phyloP scores from a whole-genome alignment of 53 echinoderm and acorn worm species.

The Antedon mediterranea region DNA sequence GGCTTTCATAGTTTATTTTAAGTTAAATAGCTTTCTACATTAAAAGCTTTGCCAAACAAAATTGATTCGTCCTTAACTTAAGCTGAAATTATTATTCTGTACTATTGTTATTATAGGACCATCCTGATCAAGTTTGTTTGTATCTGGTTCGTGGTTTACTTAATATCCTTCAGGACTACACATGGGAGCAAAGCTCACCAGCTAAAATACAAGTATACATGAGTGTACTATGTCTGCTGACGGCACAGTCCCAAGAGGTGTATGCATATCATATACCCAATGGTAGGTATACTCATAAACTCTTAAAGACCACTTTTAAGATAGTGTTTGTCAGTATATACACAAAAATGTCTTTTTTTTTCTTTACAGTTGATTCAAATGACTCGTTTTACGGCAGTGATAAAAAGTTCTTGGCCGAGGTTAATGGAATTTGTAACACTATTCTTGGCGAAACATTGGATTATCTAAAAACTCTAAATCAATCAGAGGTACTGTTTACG shows the following conservation, averaged over 20 bases:
- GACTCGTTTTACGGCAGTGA: constrained; percentile 86
- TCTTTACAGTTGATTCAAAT: constrained; percentile 79
- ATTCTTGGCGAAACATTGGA: constrained; percentile 63
- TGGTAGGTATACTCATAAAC: constrained; percentile 25
- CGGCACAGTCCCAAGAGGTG: constrained; percentile 65
- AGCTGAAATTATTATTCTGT: not conserved
- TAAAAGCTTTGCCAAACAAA: too few species aligned
- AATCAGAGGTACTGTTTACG: constrained; percentile 52
- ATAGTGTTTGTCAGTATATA: not conserved
- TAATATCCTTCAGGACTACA: constrained; percentile 84
- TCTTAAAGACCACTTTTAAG: too few species aligned
- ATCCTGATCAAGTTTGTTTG: constrained; percentile 77
- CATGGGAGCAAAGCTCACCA: constrained; percentile 65
- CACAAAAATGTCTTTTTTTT: not conserved
- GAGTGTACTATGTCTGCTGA: constrained; percentile 63
- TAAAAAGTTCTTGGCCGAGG: constrained; percentile 77
- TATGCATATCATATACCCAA: constrained; percentile 72
- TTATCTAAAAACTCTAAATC: constrained; percentile 67
- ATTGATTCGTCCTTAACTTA: too few species aligned
- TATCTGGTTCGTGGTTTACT: constrained; percentile 83
- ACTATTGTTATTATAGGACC: constrained; percentile 40
- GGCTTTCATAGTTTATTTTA: too few species aligned
- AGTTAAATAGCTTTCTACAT: too few species aligned
- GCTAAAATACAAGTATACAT: constrained; percentile 58
- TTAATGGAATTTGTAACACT: constrained; percentile 40